Evolutionary conservation across 2,113 vertebrate genomes (phyloP).

Genomic region (Tyrannus savana): DNA sequence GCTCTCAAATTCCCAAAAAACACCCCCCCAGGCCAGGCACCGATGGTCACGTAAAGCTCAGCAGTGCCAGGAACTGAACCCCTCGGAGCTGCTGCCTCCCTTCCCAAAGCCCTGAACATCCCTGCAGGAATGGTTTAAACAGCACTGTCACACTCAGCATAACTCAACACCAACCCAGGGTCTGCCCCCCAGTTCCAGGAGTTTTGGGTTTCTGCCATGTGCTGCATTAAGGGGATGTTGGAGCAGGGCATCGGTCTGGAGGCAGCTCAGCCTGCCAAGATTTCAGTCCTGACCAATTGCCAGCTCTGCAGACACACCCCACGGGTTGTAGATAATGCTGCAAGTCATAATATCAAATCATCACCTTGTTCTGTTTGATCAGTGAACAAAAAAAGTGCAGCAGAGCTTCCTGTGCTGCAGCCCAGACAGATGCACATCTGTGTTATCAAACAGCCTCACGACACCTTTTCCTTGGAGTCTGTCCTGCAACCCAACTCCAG

Average conservation of each 20-base stretch:
- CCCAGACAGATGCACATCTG: fast-evolving
- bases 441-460: background rate
- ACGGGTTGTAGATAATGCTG: background rate
- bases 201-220: background rate
- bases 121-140: fast-evolving
- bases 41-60: fast-evolving
- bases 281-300: background rate
- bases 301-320: background rate
- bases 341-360: fast-evolving
- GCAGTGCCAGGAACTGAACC: background rate
- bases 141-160: fast-evolving
- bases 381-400: background rate
- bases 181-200: background rate
- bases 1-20: background rate
- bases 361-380: background rate
- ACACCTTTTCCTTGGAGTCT: background rate
- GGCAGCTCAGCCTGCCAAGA: background rate
- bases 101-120: background rate
- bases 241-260: fast-evolving
- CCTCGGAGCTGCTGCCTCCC: background rate
- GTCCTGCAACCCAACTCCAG: background rate
- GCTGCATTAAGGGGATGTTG: fast-evolving
- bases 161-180: fast-evolving
- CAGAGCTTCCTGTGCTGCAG: background rate
- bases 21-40: background rate